phyloP scores from a whole-genome alignment of 2,797 vertebrate species.

The Malurus splendens region DNA sequence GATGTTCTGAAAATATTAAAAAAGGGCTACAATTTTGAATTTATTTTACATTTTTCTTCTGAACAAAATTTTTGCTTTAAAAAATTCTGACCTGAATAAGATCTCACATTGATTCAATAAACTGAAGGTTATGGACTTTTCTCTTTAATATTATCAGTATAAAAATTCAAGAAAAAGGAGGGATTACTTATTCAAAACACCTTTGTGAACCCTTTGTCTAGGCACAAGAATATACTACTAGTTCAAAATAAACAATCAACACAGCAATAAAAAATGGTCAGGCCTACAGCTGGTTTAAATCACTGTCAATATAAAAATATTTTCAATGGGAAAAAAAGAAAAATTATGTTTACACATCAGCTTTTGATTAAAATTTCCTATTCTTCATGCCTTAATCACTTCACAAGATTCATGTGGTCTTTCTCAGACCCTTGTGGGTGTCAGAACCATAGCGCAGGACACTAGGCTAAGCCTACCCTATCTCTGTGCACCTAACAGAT shows the following conservation, averaged over 20 bases:
- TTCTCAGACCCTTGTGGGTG: not conserved
- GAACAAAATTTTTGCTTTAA: not conserved
- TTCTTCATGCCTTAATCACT: not conserved
- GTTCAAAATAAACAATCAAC: not conserved
- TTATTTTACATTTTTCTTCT: not conserved
- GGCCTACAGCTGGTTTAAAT: not conserved
- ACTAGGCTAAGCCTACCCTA: not conserved
- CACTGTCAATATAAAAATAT: not conserved
- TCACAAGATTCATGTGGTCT: not conserved
- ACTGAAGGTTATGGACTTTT: accelerated
- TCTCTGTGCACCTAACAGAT: not conserved
- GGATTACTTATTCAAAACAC: not conserved
- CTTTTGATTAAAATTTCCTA: not conserved
- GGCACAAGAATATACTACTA: not conserved
- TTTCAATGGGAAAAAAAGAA: not conserved
- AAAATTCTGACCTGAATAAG: not conserved
- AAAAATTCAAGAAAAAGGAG: not conserved
- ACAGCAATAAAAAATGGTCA: not conserved
- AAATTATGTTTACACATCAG: not conserved
- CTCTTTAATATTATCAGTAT: not conserved
- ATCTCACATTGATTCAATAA: not conserved
- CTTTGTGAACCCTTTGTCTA: not conserved
- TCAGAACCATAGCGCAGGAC: not conserved
- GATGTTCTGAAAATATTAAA: not conserved
- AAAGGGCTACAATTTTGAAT: not conserved